Evolutionary conservation across 1,140 invertebrate genomes (phyloP).

Genomic region (Ridgeia piscesae): DNA sequence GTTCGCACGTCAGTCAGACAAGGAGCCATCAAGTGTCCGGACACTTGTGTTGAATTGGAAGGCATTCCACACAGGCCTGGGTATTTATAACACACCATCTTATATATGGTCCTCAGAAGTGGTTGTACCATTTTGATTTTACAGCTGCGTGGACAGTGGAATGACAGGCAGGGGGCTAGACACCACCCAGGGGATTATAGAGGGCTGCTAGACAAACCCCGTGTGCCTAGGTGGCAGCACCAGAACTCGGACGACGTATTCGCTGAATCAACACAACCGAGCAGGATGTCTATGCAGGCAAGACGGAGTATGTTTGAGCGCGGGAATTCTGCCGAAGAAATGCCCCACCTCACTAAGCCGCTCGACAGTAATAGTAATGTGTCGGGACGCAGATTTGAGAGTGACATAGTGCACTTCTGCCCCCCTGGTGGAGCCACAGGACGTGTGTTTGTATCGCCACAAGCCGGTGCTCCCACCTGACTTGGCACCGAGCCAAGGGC

Average conservation of each 20-base stretch:
- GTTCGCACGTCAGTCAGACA: background rate
- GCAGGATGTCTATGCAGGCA: background rate
- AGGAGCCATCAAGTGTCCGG: background rate
- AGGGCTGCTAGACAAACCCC: background rate
- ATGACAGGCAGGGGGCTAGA: background rate
- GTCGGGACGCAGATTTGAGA: background rate
- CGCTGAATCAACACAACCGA: background rate
- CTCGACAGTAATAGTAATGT: no score
- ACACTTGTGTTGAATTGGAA: background rate
- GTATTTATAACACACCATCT: conserved; percentile 1
- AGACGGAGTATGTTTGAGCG: background rate
- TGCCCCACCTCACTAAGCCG: background rate
- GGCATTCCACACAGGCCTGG: background rate
- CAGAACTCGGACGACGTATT: background rate
- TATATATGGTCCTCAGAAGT: background rate
- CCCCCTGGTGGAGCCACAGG: background rate
- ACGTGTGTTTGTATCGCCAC: background rate
- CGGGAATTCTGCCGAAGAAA: background rate
- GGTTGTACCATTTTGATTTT: background rate
- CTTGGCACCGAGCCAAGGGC: background rate
- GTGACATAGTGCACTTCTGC: background rate
- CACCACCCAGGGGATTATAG: background rate
- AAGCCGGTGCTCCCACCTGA: background rate
- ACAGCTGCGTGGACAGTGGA: background rate
- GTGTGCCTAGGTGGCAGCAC: background rate